phyloP scores from a whole-genome alignment of 1,140 invertebrate genomes.

The Bombus superbus region DNA sequence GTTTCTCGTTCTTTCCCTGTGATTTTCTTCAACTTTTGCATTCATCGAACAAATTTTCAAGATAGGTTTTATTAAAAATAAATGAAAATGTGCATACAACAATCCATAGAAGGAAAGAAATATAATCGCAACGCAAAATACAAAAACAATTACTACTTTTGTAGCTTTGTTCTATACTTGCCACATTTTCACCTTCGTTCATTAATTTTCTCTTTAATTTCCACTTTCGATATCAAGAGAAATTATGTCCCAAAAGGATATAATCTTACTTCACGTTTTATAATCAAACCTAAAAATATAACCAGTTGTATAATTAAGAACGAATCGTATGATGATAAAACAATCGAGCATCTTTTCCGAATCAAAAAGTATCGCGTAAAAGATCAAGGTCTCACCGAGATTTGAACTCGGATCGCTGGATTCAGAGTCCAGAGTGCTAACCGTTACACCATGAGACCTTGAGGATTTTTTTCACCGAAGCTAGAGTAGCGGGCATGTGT shows the following conservation, averaged over 20 bases:
- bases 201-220: neutral
- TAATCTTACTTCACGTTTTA: neutral
- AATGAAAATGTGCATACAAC: too few relatives aligned
- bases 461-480: neutral
- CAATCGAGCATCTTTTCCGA: neutral
- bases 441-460: constrained; percentile 77
- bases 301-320: neutral
- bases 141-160: too few relatives aligned
- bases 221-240: neutral
- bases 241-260: neutral
- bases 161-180: too few relatives aligned
- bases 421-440: constrained; percentile 90
- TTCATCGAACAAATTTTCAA: too few relatives aligned
- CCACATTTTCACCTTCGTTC: neutral
- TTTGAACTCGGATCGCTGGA: constrained; percentile 88
- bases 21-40: too few relatives aligned
- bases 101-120: too few relatives aligned
- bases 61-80: too few relatives aligned
- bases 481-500: neutral
- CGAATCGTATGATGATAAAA: neutral
- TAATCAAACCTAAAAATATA: neutral
- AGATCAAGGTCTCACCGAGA: constrained; percentile 81
- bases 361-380: neutral
- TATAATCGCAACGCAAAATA: too few relatives aligned
- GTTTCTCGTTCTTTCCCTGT: too few relatives aligned